phyloP scores from a whole-genome alignment of 2,888 invertebrate genomes.

The Escarpia spicata region DNA sequence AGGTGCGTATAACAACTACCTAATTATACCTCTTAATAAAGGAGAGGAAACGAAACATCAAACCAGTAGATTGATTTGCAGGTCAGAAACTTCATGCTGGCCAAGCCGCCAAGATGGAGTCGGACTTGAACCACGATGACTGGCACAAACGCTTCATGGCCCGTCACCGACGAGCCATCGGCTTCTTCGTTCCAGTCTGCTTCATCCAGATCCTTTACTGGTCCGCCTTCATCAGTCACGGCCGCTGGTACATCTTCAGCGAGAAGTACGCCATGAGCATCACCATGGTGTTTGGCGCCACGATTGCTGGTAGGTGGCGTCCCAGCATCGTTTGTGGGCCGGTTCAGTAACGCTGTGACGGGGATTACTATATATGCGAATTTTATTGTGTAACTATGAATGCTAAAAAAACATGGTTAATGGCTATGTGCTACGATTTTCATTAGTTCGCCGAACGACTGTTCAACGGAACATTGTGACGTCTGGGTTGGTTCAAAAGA shows the following conservation, averaged over 20 bases:
- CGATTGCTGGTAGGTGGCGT: slow-evolving; percentile 51
- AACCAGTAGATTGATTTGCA: neutral
- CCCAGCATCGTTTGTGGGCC: slow-evolving; percentile 39
- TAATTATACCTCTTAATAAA: no score
- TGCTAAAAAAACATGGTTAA: no score
- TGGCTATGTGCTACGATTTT: no score
- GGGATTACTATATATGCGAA: neutral
- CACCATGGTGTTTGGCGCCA: slow-evolving; percentile 59
- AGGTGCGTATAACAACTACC: no score
- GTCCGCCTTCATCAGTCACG: slow-evolving; percentile 49
- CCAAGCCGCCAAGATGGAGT: slow-evolving; percentile 18
- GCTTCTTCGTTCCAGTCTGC: slow-evolving; percentile 34
- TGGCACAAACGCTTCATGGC: slow-evolving; percentile 35
- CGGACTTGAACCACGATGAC: neutral
- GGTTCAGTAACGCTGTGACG: slow-evolving; percentile 25
- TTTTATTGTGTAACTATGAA: no score
- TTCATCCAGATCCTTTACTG: slow-evolving; percentile 52
- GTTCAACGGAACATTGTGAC: no score
- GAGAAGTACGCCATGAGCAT: slow-evolving; percentile 57
- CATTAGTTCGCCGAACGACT: no score
- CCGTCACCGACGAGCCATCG: slow-evolving; percentile 31
- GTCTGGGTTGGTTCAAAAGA: no score
- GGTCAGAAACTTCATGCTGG: neutral
- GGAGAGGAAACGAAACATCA: no score
- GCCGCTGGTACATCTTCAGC: slow-evolving; percentile 51